Base-by-base conservation (phyloP, 2,113 vertebrate genomes). In the Ammodytes dubius region DNA sequence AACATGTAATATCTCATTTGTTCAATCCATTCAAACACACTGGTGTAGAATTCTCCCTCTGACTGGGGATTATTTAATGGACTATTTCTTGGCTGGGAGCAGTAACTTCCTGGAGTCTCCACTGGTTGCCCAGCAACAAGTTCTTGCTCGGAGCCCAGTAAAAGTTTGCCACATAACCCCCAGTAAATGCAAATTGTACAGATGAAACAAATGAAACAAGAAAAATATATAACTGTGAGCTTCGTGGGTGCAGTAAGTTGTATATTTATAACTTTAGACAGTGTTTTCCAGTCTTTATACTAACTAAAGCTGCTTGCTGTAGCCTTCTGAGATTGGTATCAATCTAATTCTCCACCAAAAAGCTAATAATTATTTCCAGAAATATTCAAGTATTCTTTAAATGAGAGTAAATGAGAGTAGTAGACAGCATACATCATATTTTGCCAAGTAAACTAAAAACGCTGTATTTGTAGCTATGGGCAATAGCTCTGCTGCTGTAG, bases 401-500 rank as follows among this genome's bases (percentile, higher is more conserved):
- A 19, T 56, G 53, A 52, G 15, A 19, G 6, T 52, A 42, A 64
- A 39, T 15, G 6, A 9, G 5, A 60, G 12, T 27, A 27, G 27
- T n/a, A 66, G 14, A 65, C 10, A 27, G 43, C 19, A 45, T 6
- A 60, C 15, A 50, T 42, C 10, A 57, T 15, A 17, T 46, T 43
- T 68, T 64, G 59, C 40, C 1, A 27, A 47, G 46, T 17, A 52
- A 60, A 76, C 68, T 70, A 39, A 19, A 61, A 46, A 70, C 45
- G 17, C 43, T 65, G 35, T 53, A 7, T 65, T 65, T 54, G 35
- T 81, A 46, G 50, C 12, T 53, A 39, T 59, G 70, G 85, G 87
- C 66, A 74, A 54, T 86, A 61, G 52, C 71, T 61, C n/a, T 54
- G 60, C 61, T 78, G 53, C 59, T 66, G 64, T 52, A 63, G 43